Conservation (phyloP, 2,113 vertebrate genomes). For the Corynorhinus townsendii region DNA sequence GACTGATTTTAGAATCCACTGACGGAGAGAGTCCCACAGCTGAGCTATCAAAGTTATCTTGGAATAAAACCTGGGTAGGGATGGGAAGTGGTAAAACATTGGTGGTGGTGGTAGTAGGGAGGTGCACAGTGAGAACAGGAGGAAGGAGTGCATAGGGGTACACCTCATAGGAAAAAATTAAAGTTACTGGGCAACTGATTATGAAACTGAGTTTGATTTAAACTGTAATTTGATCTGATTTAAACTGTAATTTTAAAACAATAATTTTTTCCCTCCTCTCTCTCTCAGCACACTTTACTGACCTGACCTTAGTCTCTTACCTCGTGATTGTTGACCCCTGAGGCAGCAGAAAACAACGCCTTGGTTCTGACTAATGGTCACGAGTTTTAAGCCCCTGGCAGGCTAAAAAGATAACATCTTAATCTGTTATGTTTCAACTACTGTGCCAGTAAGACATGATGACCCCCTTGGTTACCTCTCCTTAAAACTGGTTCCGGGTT, state of each 20-base stretch:
- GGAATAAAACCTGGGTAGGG: not conserved
- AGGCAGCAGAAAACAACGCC: not conserved
- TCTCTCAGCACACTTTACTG: not conserved
- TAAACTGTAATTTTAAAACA: not conserved
- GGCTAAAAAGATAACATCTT: not conserved
- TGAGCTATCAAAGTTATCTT: not conserved
- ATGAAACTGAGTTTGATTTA: not conserved
- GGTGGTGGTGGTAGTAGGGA: not conserved
- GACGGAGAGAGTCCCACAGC: not conserved
- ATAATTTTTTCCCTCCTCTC: not conserved
- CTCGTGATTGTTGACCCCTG: not conserved
- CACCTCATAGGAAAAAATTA: not conserved
- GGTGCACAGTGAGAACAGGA: not conserved
- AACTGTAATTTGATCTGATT: not conserved
- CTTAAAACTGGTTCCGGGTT: not conserved
- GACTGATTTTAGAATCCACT: not conserved
- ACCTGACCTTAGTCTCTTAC: not conserved
- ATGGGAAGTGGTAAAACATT: not conserved
- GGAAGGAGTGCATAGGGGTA: not conserved
- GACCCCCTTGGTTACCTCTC: not conserved
- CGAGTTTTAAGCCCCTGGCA: not conserved
- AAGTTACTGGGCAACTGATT: not conserved
- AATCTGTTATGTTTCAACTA: not conserved
- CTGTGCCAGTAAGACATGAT: not conserved
- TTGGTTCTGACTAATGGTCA: not conserved